These are phyloP conservation scores for Lipophrys pholis DNA, from an alignment of 2,113 vertebrate genomes.

Conservation along the genomic window DNA sequence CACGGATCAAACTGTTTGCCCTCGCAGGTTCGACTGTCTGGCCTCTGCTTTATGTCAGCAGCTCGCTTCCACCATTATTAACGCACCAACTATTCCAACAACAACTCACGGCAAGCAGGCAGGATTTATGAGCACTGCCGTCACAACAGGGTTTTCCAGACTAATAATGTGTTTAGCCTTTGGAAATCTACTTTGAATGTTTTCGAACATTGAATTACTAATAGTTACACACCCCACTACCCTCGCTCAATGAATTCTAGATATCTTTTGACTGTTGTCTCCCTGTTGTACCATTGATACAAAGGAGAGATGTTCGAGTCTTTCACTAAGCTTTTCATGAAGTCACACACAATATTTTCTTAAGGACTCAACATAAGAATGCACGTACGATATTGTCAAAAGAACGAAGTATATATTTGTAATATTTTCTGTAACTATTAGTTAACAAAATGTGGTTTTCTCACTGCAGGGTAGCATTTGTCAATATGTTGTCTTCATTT, in stretches of 20 bases:
- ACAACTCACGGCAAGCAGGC: constrained; percentile 11
- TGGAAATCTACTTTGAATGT: constrained; percentile 2
- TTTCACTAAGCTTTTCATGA: not conserved
- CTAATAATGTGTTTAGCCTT: constrained; percentile 10
- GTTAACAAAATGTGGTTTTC: too few relatives aligned
- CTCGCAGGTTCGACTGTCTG: constrained; percentile 14
- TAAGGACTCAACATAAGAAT: not conserved
- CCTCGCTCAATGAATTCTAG: too few relatives aligned
- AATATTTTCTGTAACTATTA: not conserved
- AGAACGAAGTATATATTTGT: not conserved
- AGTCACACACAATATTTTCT: not conserved
- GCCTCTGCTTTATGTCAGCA: constrained; percentile 26
- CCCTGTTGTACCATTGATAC: not conserved
- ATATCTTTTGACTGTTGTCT: too few relatives aligned
- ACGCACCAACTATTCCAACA: not conserved
- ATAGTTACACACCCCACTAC: too few relatives aligned
- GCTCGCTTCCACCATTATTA: constrained; percentile 2
- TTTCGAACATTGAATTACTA: constrained; percentile 6
- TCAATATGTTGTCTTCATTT: too few relatives aligned
- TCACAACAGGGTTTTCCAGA: constrained; percentile 28
- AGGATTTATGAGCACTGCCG: constrained; percentile 36
- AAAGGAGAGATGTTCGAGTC: not conserved
- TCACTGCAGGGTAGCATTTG: too few relatives aligned
- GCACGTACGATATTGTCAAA: not conserved
- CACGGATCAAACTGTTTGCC: constrained; percentile 21